Evolutionary conservation across 1,140 invertebrate genomes (phyloP).

Genomic region (Matsumurasca onukii): DNA sequence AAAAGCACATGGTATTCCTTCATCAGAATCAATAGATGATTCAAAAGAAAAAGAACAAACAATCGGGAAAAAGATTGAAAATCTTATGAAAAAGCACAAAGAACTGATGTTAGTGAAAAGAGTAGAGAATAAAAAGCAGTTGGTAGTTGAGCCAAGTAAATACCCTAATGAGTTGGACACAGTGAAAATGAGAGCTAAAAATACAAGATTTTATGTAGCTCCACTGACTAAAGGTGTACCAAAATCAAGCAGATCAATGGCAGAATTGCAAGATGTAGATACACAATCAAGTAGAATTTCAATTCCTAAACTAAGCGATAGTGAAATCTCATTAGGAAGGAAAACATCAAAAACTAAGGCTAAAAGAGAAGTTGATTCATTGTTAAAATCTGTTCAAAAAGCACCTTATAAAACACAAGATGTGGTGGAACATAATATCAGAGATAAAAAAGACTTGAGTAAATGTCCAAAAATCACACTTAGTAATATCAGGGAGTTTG

Average conservation of each 20-base stretch:
- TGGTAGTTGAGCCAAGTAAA: not conserved
- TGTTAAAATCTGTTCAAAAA: not conserved
- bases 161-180: not conserved
- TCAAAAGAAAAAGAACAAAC: not conserved
- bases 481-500: constrained; percentile 6
- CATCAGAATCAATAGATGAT: not conserved
- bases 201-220: constrained; percentile 5
- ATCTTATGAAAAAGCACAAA: constrained; percentile 11
- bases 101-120: constrained; percentile 9
- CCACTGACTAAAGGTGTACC: not conserved
- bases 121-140: constrained; percentile 14
- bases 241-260: not conserved
- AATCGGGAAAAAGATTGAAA: not conserved
- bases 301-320: too few species aligned
- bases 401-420: not conserved
- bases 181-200: constrained; percentile 5
- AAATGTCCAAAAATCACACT: constrained; percentile 5
- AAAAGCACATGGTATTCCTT: not conserved
- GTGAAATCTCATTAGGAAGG: not conserved
- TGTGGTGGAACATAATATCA: not conserved
- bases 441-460: not conserved
- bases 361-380: not conserved
- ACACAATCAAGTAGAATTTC: too few species aligned
- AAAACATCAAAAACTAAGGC: constrained; percentile 10
- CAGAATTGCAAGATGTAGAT: not conserved